A percentile compares a stretch with the other conserved stretches of the same genome.
Conservation (phyloP, 37 sponge, comb jelly and placozoan genomes). For the Chondrilla cf. caribensis region DNA sequence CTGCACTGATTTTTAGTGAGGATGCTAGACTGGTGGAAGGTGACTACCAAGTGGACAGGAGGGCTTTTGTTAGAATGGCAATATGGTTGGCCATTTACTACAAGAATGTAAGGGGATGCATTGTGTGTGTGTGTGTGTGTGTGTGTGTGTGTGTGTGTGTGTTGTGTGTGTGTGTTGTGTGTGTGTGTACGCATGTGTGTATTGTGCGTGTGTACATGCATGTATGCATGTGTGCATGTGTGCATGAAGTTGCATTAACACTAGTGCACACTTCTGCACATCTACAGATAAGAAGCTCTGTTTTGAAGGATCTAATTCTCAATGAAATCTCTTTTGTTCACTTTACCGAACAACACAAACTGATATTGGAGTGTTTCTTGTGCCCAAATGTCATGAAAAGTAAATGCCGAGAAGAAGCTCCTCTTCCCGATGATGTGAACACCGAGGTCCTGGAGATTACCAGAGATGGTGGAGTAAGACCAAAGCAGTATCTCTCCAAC, state of each 20-base stretch:
- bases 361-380: constrained; percentile 29
- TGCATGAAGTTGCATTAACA: neutral
- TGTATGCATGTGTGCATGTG: neutral
- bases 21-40: no score
- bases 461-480: constrained; percentile 1
- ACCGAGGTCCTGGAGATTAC: constrained; percentile 23
- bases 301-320: no score
- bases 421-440: constrained; percentile 30
- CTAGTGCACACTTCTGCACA: no score
- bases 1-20: no score
- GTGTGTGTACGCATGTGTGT: neutral
- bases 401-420: neutral
- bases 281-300: no score
- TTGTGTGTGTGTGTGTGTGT: neutral
- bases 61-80: neutral
- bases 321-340: neutral
- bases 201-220: neutral
- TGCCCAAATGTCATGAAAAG: constrained; percentile 25
- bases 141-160: neutral
- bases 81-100: constrained; percentile 20
- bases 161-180: no score
- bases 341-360: constrained; percentile 10
- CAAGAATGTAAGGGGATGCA: no score
- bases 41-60: neutral
- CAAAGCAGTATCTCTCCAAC: neutral